phyloP scores from a whole-genome alignment of 2,113 vertebrate species.

The Tonatia bakeri region DNA sequence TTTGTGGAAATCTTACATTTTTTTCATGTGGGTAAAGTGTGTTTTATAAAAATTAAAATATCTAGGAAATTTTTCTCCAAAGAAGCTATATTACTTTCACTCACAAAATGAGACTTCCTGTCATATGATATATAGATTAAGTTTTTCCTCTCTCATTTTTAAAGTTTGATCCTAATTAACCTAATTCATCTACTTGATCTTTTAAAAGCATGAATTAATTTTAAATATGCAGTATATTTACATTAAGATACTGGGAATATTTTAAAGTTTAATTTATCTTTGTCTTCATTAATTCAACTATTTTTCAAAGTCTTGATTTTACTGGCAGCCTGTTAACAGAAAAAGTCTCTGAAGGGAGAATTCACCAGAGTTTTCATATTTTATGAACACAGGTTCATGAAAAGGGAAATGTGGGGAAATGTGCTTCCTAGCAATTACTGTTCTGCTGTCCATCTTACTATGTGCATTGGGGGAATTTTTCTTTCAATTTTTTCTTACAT shows the following conservation, averaged over 20 bases:
- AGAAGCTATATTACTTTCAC: background rate
- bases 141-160: background rate
- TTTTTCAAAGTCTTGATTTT: constrained; percentile 42
- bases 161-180: constrained; percentile 30
- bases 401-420: constrained; percentile 8
- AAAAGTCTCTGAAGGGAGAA: background rate
- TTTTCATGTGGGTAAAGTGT: background rate
- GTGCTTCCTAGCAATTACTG: background rate
- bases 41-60: constrained; percentile 18
- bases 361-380: constrained; percentile 10
- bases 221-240: constrained; percentile 52
- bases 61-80: background rate
- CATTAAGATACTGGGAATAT: background rate
- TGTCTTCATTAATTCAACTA: constrained; percentile 43
- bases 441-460: background rate
- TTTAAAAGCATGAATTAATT: constrained; percentile 39
- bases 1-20: background rate
- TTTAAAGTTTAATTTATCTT: constrained; percentile 42
- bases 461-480: background rate
- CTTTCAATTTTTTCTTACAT: background rate
- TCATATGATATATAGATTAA: background rate
- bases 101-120: background rate
- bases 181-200: constrained; percentile 31
- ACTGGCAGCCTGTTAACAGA: background rate
- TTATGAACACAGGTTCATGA: background rate